phyloP scores from a whole-genome alignment of 2,888 invertebrate species.

The Sicus ferrugineus region DNA sequence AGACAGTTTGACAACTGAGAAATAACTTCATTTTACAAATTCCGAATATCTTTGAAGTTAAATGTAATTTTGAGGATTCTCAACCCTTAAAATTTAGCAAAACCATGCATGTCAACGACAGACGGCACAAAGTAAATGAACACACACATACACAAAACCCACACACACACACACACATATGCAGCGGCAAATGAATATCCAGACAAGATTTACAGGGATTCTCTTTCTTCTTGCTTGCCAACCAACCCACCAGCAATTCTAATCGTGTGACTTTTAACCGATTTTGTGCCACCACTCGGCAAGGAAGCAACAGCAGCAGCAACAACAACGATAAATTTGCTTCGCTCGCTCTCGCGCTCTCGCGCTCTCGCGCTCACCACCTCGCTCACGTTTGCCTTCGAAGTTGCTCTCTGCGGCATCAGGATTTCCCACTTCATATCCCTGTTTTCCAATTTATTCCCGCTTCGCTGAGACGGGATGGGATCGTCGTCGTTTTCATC shows the following conservation, averaged over 20 bases:
- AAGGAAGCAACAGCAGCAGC: constrained; percentile 4
- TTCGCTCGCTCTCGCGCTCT: too few species aligned
- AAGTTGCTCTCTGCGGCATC: not conserved
- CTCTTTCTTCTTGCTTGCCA: too few species aligned
- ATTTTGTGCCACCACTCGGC: not conserved
- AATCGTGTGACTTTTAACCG: constrained; percentile 29
- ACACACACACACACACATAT: not conserved
- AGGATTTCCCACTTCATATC: constrained; percentile 15
- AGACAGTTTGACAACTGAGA: too few species aligned
- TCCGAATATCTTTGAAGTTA: too few species aligned
- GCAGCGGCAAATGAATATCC: not conserved
- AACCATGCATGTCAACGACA: not conserved
- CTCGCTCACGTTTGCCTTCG: not conserved
- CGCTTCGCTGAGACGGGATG: constrained; percentile 9
- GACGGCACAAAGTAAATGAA: not conserved
- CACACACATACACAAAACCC: not conserved
- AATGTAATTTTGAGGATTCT: too few species aligned
- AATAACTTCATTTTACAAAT: too few species aligned
- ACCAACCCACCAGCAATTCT: constrained; percentile 1
- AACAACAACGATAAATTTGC: not conserved
- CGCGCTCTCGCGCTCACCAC: too few species aligned
- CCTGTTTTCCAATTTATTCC: constrained; percentile 48
- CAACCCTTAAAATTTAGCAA: too few species aligned
- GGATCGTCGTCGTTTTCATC: constrained; percentile 43
- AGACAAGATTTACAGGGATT: not conserved